Evolutionary conservation across 1,140 invertebrate genomes (phyloP).

Genomic region (Anoplophora glabripennis): DNA sequence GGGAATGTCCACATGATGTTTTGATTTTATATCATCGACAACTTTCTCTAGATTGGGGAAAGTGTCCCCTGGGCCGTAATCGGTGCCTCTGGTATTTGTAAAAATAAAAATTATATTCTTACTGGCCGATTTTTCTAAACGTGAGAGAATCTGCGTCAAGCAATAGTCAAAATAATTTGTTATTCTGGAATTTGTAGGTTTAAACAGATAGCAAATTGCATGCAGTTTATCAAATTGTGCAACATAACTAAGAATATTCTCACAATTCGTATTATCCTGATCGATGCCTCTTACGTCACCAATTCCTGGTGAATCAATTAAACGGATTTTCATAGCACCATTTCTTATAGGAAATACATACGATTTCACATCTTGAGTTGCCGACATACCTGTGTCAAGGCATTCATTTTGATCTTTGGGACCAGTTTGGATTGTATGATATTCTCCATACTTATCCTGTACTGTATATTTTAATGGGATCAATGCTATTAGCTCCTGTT

Average conservation of each 20-base stretch:
- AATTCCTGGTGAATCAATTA: constrained; percentile 43
- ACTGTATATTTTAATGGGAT: constrained; percentile 38
- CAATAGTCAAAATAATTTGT: constrained; percentile 40
- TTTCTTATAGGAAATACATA: constrained; percentile 38
- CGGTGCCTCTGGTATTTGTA: constrained; percentile 35
- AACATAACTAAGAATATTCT: constrained; percentile 39
- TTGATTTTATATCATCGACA: constrained; percentile 25
- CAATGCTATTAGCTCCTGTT: constrained; percentile 28
- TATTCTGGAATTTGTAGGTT: constrained; percentile 34
- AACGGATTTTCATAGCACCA: constrained; percentile 25
- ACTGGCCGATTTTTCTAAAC: constrained; percentile 37
- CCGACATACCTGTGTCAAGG: constrained; percentile 32
- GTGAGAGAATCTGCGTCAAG: constrained; percentile 39
- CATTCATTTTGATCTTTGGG: constrained; percentile 38
- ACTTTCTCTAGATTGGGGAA: constrained; percentile 17
- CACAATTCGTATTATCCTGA: constrained; percentile 39
- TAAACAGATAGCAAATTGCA: constrained; percentile 40
- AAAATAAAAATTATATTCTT: constrained; percentile 41
- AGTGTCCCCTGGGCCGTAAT: constrained; percentile 39
- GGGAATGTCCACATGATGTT: constrained; percentile 22
- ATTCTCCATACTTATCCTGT: constrained; percentile 30
- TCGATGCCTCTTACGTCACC: constrained; percentile 37
- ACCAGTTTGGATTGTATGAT: constrained; percentile 18
- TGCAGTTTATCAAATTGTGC: constrained; percentile 33
- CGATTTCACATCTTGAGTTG: constrained; percentile 40